Evolutionary conservation across 2,888 invertebrate species (phyloP).

Genomic region (Megastigmus dorsalis): DNA sequence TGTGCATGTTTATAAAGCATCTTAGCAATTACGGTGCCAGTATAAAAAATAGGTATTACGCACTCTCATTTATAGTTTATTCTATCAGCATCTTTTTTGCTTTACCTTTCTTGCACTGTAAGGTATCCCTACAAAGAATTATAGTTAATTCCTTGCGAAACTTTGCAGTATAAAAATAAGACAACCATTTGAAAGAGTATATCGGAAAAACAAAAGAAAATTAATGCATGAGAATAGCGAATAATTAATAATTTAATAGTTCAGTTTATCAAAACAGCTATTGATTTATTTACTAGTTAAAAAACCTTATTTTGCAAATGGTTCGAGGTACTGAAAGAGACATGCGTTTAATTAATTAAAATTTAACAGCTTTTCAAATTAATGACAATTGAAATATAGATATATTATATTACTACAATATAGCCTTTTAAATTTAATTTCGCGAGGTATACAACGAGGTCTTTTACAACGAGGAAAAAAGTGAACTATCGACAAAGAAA

Average conservation of each 20-base stretch:
- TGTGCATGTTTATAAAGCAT: not conserved
- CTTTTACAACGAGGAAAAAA: not conserved
- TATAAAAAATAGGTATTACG: not conserved
- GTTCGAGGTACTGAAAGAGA: not conserved
- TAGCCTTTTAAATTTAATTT: not conserved
- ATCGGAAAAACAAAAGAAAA: not conserved
- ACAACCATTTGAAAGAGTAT: not conserved
- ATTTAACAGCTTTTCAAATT: too few relatives aligned
- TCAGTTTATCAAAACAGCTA: not conserved
- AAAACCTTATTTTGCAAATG: not conserved
- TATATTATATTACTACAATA: not conserved
- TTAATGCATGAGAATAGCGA: not conserved
- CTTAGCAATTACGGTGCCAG: not conserved
- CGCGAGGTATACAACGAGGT: not conserved
- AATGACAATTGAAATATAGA: not conserved
- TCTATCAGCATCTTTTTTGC: not conserved
- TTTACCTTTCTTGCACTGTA: not conserved
- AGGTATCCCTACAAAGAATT: not conserved
- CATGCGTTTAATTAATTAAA: too few relatives aligned
- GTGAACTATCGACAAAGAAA: not conserved
- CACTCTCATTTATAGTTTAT: not conserved
- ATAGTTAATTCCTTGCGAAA: constrained; percentile 1
- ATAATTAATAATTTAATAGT: not conserved
- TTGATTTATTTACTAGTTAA: too few relatives aligned
- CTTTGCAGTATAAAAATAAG: too few relatives aligned